Percentiles rank a stretch among this genome's conserved stretches.
These are phyloP conservation scores for Pedetes capensis DNA, from an alignment of 2,113 vertebrate genomes.

Conservation along the genomic window DNA sequence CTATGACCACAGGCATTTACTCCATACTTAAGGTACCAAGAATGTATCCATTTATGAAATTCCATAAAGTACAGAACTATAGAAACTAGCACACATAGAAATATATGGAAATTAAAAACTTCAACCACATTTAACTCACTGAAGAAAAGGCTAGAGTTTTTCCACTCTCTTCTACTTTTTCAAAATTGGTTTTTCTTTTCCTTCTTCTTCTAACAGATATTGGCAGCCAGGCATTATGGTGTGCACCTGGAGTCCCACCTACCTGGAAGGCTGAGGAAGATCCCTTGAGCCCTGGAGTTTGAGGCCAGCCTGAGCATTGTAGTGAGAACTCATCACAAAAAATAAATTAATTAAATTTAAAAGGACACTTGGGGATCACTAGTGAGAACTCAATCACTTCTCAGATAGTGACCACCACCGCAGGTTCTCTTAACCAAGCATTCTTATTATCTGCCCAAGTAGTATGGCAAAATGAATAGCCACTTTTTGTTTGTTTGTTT, in stretches of 20 bases:
- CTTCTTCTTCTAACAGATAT: not conserved
- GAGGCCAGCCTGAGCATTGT: not conserved
- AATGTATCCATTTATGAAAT: conserved; percentile 31
- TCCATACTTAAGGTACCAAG: not conserved
- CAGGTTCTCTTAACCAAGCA: not conserved
- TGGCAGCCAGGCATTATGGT: not conserved
- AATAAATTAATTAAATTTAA: not conserved
- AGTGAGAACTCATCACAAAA: not conserved
- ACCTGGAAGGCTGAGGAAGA: not conserved
- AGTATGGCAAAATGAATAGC: not conserved
- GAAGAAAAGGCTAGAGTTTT: not conserved
- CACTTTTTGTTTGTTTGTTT: not conserved
- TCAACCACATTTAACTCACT: not conserved
- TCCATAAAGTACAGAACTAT: not conserved
- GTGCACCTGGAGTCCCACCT: not conserved
- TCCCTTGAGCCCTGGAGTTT: not conserved
- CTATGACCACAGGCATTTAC: not conserved
- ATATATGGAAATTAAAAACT: not conserved
- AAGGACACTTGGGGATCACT: not conserved
- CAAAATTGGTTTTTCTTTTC: not conserved
- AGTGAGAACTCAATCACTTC: not conserved
- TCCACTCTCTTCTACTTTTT: too few relatives aligned
- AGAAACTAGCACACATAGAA: not conserved
- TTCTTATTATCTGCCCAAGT: not conserved
- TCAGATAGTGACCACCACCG: not conserved